Evolutionary conservation across 2,888 invertebrate species (phyloP).

Genomic region (Hipparchia semele): DNA sequence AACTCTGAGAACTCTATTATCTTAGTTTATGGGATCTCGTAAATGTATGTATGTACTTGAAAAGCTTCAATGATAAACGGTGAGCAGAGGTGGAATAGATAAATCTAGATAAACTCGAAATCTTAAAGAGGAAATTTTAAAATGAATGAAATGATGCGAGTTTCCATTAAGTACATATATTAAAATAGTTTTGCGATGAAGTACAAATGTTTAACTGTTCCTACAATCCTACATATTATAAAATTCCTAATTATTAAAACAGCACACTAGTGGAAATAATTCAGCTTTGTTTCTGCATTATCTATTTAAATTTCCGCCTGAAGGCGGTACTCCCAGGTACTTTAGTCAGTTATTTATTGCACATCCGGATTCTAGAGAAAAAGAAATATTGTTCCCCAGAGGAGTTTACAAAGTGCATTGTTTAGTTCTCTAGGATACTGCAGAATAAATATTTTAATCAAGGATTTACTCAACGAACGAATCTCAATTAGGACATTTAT

Average conservation of each 20-base stretch:
- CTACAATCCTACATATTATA: background rate
- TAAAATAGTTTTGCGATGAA: too few species aligned
- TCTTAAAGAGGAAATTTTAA: too few species aligned
- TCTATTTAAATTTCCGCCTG: slow-evolving; percentile 14
- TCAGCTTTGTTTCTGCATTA: slow-evolving; percentile 5
- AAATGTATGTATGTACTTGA: background rate
- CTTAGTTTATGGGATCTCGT: background rate
- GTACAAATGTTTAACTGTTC: too few species aligned
- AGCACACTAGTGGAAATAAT: background rate
- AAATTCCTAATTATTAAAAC: background rate
- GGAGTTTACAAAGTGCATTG: slow-evolving; percentile 5
- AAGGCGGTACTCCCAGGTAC: background rate
- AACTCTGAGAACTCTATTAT: too few species aligned
- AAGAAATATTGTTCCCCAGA: slow-evolving; percentile 10
- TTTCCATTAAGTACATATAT: too few species aligned
- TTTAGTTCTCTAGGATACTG: background rate
- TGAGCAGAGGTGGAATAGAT: too few species aligned
- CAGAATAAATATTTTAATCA: background rate
- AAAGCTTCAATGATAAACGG: background rate
- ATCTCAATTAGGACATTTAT: background rate
- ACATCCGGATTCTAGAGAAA: slow-evolving; percentile 12
- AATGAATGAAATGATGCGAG: too few species aligned
- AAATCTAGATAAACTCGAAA: background rate
- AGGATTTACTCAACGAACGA: background rate
- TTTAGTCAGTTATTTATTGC: slow-evolving; percentile 15